Conservation (phyloP, 2,888 invertebrate genomes). For the Folsomia manolachei region DNA sequence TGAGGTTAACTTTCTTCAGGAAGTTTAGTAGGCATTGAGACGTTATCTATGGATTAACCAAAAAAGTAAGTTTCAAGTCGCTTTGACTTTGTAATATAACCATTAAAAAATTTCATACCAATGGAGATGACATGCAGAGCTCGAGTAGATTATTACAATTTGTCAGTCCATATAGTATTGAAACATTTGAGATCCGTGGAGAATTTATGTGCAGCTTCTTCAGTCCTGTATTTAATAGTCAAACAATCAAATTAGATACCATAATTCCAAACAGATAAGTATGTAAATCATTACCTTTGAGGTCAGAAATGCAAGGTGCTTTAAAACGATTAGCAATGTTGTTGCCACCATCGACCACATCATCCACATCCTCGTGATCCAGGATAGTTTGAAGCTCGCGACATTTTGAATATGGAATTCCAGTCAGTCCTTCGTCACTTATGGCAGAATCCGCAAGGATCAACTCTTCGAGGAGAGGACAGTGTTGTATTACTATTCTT, state of each 20-base stretch:
- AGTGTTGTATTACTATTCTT: slow-evolving; percentile 23
- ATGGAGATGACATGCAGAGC: slow-evolving; percentile 23
- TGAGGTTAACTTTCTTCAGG: not conserved
- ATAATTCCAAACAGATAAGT: not conserved
- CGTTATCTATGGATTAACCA: not conserved
- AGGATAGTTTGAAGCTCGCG: not conserved
- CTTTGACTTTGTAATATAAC: too few species aligned
- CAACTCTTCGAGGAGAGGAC: slow-evolving; percentile 25
- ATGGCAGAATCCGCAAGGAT: slow-evolving; percentile 25
- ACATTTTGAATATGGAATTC: not conserved
- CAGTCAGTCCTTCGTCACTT: slow-evolving; percentile 22
- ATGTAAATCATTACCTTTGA: slow-evolving; percentile 19
- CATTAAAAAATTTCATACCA: slow-evolving; percentile 19
- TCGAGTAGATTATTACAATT: slow-evolving; percentile 20
- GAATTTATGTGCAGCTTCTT: slow-evolving; percentile 27
- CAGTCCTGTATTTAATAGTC: slow-evolving; percentile 16
- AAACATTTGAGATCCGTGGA: slow-evolving; percentile 27
- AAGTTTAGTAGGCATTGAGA: not conserved
- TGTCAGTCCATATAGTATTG: slow-evolving; percentile 13
- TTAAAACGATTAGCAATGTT: not conserved
- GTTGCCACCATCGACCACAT: not conserved
- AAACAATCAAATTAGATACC: not conserved
- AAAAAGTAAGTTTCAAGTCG: not conserved
- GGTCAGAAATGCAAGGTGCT: slow-evolving; percentile 15
- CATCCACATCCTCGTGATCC: not conserved